Percentiles rank a stretch among this genome's conserved stretches.
These are phyloP conservation scores for Leptothorax acervorum DNA, from an alignment of 2,888 invertebrate genomes.

Conservation along the genomic window DNA sequence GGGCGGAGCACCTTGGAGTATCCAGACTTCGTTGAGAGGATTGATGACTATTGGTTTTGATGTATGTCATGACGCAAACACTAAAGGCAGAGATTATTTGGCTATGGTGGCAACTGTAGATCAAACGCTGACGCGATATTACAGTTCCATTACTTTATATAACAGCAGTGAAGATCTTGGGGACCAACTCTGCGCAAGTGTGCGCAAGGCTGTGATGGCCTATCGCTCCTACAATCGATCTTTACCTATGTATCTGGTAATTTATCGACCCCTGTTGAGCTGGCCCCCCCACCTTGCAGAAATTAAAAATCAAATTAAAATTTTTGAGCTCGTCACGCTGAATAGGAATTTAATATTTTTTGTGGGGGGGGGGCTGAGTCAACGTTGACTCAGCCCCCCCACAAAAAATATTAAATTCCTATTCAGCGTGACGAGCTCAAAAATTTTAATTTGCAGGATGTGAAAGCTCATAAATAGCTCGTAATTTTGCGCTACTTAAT, in stretches of 20 bases:
- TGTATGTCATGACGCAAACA: constrained; percentile 93
- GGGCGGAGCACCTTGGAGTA: constrained; percentile 95
- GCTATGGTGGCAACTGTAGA: constrained; percentile 93
- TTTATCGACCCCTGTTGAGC: too few relatives aligned
- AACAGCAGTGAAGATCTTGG: constrained; percentile 92
- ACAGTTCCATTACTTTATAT: constrained; percentile 91
- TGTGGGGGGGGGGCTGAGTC: too few relatives aligned
- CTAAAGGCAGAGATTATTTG: constrained; percentile 87
- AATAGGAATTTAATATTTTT: too few relatives aligned
- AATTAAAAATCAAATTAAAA: too few relatives aligned
- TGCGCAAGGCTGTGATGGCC: constrained; percentile 86
- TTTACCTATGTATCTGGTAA: constrained; percentile 91
- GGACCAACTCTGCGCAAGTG: constrained; percentile 90
- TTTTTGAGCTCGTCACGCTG: too few relatives aligned
- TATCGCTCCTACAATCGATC: constrained; percentile 86
- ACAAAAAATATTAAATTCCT: too few relatives aligned
- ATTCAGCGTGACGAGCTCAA: too few relatives aligned
- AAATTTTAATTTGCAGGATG: too few relatives aligned
- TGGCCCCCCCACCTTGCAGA: too few relatives aligned
- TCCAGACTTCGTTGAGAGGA: constrained; percentile 89
- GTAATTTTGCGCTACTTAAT: too few relatives aligned
- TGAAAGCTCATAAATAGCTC: too few relatives aligned
- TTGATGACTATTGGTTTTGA: constrained; percentile 96
- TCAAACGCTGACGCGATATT: constrained; percentile 89
- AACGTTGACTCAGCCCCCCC: too few relatives aligned